A percentile compares a stretch with the other conserved stretches of the same genome.
phyloP scores from a whole-genome alignment of 2,113 vertebrate genomes.

The Euleptes europaea region DNA sequence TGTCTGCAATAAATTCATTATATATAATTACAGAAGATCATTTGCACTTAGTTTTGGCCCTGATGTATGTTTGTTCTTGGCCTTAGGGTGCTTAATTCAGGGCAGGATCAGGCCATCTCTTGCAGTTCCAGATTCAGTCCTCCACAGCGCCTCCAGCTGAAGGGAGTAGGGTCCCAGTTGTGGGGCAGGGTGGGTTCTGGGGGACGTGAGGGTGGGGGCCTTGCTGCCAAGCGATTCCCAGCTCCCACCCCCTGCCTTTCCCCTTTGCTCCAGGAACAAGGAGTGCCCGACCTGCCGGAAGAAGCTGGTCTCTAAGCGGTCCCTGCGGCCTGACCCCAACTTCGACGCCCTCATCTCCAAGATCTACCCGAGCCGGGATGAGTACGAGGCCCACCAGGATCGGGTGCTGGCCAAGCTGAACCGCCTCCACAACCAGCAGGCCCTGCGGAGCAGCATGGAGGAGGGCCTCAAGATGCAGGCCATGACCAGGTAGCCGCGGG shows the following conservation, averaged over 20 bases:
- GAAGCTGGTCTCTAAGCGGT: conserved; percentile 90
- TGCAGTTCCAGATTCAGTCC: too few relatives aligned
- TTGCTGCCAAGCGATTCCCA: too few relatives aligned
- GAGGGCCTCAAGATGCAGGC: conserved; percentile 91
- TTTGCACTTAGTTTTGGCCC: too few relatives aligned
- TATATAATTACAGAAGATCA: too few relatives aligned
- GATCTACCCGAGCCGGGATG: conserved; percentile 91
- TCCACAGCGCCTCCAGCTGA: background rate
- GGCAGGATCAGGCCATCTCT: too few relatives aligned
- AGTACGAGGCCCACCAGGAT: conserved; percentile 92
- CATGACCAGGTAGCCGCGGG: conserved; percentile 80
- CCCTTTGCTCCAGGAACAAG: conserved; percentile 79
- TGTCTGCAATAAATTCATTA: too few relatives aligned
- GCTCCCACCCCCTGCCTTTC: fast-evolving
- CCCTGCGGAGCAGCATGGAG: conserved; percentile 90
- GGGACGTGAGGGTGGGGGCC: background rate
- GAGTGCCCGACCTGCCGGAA: conserved; percentile 92
- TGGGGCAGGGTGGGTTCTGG: background rate
- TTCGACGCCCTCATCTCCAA: conserved; percentile 92
- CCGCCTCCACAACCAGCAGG: conserved; percentile 88
- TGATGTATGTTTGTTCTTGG: too few relatives aligned
- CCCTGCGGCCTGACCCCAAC: conserved; percentile 87
- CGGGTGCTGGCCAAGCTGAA: conserved; percentile 87
- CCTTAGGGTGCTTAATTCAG: too few relatives aligned
- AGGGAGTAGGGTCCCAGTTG: too few relatives aligned